These are phyloP conservation scores for Sebastes hopkinsi DNA, from an alignment of 2,797 vertebrate species.

Conservation along the genomic window DNA sequence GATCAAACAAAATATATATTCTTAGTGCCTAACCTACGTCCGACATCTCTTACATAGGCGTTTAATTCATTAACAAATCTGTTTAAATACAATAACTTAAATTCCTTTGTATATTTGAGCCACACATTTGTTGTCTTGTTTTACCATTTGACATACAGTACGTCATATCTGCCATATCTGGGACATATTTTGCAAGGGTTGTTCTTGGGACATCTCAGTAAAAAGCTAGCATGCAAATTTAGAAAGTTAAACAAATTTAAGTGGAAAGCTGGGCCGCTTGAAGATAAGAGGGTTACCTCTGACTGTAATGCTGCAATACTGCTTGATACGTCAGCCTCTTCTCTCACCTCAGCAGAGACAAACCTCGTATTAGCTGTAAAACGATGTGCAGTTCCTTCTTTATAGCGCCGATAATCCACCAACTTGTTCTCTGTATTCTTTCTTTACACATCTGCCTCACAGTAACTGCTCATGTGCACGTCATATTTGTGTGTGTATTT, in stretches of 20 bases:
- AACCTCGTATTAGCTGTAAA: neutral
- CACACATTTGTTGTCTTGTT: neutral
- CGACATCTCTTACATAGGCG: neutral
- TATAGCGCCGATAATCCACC: neutral
- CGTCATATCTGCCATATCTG: neutral
- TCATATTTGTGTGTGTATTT: neutral
- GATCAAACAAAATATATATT: neutral
- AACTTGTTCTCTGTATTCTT: neutral
- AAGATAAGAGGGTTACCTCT: slow-evolving; percentile 30
- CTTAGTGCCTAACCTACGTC: neutral
- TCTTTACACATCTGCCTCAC: neutral
- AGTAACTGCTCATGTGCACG: slow-evolving; percentile 3
- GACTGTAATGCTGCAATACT: slow-evolving; percentile 8
- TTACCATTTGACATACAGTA: neutral
- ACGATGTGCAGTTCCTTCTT: neutral
- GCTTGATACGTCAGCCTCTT: slow-evolving; percentile 9
- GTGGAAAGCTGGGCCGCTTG: neutral
- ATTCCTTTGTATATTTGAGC: neutral
- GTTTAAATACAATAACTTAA: neutral
- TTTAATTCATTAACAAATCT: neutral
- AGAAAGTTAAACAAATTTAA: slow-evolving; percentile 5
- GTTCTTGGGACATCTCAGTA: neutral
- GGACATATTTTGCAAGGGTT: neutral
- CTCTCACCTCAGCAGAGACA: neutral
- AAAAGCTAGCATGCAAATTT: neutral